Percentiles rank a stretch among this genome's conserved stretches.
Evolutionary conservation across 2,113 vertebrate species (phyloP).

Genomic region (Peucedramus taeniatus): DNA sequence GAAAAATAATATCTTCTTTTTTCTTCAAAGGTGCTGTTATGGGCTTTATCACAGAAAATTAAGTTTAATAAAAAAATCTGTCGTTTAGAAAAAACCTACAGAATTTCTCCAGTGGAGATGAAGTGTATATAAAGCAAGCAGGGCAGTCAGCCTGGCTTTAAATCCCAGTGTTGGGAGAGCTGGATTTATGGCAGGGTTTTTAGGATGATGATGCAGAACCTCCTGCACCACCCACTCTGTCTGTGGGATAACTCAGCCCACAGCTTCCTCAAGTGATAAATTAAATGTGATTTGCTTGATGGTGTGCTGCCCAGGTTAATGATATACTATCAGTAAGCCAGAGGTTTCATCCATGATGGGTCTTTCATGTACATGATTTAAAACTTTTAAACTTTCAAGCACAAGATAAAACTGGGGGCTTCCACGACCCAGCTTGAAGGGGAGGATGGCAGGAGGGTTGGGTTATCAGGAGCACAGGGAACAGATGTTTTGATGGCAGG

Average conservation of each 20-base stretch:
- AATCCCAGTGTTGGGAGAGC: not conserved
- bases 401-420: not conserved
- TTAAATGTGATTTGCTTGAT: not conserved
- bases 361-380: not conserved
- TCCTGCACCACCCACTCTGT: not conserved
- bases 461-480: not conserved
- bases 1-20: not conserved
- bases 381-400: not conserved
- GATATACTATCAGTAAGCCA: fast-evolving
- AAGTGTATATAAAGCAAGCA: not conserved
- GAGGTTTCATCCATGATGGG: not conserved
- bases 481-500: not conserved
- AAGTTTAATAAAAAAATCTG: not conserved
- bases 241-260: not conserved
- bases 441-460: fast-evolving
- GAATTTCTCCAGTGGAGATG: not conserved
- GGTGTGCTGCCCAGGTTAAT: not conserved
- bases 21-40: not conserved
- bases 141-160: not conserved
- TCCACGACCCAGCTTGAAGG: not conserved
- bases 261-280: not conserved
- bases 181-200: not conserved
- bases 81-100: not conserved
- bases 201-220: not conserved
- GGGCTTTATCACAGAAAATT: not conserved